These are phyloP conservation scores for Heliconius melpomene DNA, from an alignment of 1,140 invertebrate species.

Conservation along the genomic window DNA sequence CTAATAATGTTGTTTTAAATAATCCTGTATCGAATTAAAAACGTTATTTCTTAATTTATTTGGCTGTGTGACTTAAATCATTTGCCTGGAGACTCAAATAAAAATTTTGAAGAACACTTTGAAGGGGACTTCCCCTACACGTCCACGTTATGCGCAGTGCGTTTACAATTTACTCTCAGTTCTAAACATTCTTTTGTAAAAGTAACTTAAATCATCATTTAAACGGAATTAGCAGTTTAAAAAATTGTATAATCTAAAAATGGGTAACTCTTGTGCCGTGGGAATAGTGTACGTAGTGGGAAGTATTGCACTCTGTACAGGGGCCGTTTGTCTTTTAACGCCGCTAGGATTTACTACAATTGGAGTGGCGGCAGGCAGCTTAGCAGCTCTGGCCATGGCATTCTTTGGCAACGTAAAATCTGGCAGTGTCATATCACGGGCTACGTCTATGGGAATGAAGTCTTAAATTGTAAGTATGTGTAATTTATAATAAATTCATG, in stretches of 20 bases:
- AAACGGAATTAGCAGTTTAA: not conserved
- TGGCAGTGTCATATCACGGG: conserved; percentile 42
- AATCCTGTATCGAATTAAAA: too few relatives aligned
- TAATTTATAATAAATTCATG: not conserved
- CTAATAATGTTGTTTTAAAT: too few relatives aligned
- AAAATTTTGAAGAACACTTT: too few relatives aligned
- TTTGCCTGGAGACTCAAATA: too few relatives aligned
- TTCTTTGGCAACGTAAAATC: conserved; percentile 44
- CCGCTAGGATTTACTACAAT: conserved; percentile 41
- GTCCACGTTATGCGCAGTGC: too few relatives aligned
- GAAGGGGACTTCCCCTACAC: too few relatives aligned
- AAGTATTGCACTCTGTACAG: conserved; percentile 43
- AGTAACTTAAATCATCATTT: too few relatives aligned
- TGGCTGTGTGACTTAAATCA: too few relatives aligned
- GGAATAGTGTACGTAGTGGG: conserved; percentile 40
- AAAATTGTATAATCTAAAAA: not conserved
- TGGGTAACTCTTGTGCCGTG: conserved; percentile 36
- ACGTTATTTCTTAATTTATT: too few relatives aligned
- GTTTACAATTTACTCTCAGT: too few relatives aligned
- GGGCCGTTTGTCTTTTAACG: conserved; percentile 41
- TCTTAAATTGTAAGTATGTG: conserved; percentile 16
- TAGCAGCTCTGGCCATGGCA: conserved; percentile 45
- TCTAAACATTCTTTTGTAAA: too few relatives aligned
- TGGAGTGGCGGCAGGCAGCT: conserved; percentile 42
- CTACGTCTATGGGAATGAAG: conserved; percentile 44